A percentile compares a stretch with the other conserved stretches of the same genome.
Evolutionary conservation across 2,888 invertebrate species (phyloP).

Genomic region (Hipparchia sbordonii): DNA sequence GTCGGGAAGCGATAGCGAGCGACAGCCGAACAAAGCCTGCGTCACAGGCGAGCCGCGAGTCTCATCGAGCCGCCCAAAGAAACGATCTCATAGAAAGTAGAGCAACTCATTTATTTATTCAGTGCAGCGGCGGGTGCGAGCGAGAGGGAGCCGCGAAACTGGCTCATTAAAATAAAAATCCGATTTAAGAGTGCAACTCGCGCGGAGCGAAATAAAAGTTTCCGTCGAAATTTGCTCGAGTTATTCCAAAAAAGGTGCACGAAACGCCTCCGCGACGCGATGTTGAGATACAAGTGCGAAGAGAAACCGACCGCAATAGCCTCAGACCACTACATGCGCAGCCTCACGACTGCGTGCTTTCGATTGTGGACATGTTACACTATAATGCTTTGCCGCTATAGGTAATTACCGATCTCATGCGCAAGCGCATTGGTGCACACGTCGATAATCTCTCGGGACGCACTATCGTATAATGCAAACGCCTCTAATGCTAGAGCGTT

Average conservation of each 20-base stretch:
- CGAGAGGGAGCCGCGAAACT: slow-evolving; percentile 70
- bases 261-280: slow-evolving; percentile 73
- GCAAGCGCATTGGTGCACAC: slow-evolving; percentile 31
- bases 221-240: slow-evolving; percentile 80
- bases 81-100: slow-evolving; percentile 82
- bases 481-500: slow-evolving; percentile 47
- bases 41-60: slow-evolving; percentile 50
- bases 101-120: slow-evolving; percentile 82
- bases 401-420: slow-evolving; percentile 41
- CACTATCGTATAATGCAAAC: slow-evolving; percentile 41
- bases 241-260: slow-evolving; percentile 79
- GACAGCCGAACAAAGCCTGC: slow-evolving; percentile 41
- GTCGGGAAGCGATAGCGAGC: slow-evolving; percentile 39
- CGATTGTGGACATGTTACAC: slow-evolving; percentile 48
- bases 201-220: slow-evolving; percentile 77
- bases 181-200: slow-evolving; percentile 77
- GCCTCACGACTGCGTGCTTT: slow-evolving; percentile 54
- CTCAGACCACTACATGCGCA: slow-evolving; percentile 50
- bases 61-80: slow-evolving; percentile 73
- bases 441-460: slow-evolving; percentile 36
- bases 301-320: slow-evolving; percentile 78
- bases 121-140: slow-evolving; percentile 75
- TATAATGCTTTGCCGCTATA: slow-evolving; percentile 41
- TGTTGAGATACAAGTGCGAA: slow-evolving; percentile 70
- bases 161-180: slow-evolving; percentile 82